These are phyloP conservation scores for Nyctalus aviator DNA, from an alignment of 2,797 vertebrate genomes.

Conservation along the genomic window DNA sequence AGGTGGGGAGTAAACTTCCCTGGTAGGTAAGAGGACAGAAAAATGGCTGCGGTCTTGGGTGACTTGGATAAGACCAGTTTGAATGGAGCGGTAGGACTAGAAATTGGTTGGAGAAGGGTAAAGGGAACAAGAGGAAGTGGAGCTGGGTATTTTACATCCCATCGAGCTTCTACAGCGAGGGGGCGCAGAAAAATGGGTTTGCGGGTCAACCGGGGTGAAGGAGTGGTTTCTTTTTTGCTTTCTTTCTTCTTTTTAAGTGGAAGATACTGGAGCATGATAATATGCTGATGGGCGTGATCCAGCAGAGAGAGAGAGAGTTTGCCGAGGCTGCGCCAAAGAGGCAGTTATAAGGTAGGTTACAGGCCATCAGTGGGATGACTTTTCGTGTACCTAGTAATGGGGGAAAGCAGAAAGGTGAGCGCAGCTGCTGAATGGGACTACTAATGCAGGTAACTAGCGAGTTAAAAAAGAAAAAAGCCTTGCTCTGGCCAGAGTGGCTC, in stretches of 20 bases:
- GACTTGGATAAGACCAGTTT: neutral
- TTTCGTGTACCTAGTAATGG: neutral
- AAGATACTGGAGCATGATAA: conserved; percentile 2
- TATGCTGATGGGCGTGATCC: neutral
- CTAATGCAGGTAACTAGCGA: neutral
- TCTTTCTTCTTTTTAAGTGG: neutral
- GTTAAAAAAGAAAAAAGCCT: neutral
- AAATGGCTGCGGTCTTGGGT: neutral
- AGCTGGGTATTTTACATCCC: neutral
- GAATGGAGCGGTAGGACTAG: neutral
- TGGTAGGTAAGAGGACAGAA: neutral
- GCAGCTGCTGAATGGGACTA: neutral
- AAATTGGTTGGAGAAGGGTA: conserved; percentile 21
- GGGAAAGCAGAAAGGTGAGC: neutral
- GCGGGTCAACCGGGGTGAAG: neutral
- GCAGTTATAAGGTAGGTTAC: neutral
- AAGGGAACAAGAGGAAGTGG: neutral
- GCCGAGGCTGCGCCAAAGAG: neutral
- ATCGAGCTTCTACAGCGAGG: neutral
- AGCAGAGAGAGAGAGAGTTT: neutral
- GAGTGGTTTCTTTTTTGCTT: neutral
- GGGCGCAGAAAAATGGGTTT: neutral
- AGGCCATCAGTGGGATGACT: neutral
- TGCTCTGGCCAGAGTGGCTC: neutral
- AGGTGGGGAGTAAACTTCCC: neutral